Conservation (phyloP, 2,113 vertebrate species). For the Mellivora capensis region DNA sequence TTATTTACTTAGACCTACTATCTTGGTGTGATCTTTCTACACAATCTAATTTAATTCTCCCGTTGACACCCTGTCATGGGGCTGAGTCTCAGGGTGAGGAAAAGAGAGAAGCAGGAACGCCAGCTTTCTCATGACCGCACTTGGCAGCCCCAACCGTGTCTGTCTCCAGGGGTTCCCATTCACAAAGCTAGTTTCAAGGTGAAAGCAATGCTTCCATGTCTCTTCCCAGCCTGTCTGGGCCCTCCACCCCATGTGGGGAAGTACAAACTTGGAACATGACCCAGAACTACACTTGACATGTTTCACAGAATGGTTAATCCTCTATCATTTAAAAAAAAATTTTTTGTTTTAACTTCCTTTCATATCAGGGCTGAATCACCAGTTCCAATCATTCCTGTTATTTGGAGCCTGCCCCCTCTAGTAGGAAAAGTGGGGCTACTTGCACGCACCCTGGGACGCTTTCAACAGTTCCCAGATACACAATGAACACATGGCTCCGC, state of each 20-base stretch:
- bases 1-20: background rate
- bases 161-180: background rate
- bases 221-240: background rate
- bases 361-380: constrained; percentile 51
- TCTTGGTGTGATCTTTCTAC: no score
- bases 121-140: background rate
- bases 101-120: background rate
- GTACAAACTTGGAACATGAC: background rate
- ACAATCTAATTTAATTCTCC: background rate
- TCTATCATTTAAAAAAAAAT: background rate
- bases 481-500: background rate
- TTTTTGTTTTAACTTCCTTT: background rate
- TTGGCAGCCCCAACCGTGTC: background rate
- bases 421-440: background rate
- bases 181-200: background rate
- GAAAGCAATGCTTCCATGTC: background rate
- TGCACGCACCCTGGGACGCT: background rate
- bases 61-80: background rate
- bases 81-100: background rate
- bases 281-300: background rate
- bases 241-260: background rate
- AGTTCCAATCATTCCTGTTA: background rate
- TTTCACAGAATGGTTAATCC: background rate
- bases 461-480: background rate
- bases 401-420: background rate